These are phyloP conservation scores for Spheniscus humboldti DNA, from an alignment of 2,797 vertebrate genomes.

Conservation along the genomic window DNA sequence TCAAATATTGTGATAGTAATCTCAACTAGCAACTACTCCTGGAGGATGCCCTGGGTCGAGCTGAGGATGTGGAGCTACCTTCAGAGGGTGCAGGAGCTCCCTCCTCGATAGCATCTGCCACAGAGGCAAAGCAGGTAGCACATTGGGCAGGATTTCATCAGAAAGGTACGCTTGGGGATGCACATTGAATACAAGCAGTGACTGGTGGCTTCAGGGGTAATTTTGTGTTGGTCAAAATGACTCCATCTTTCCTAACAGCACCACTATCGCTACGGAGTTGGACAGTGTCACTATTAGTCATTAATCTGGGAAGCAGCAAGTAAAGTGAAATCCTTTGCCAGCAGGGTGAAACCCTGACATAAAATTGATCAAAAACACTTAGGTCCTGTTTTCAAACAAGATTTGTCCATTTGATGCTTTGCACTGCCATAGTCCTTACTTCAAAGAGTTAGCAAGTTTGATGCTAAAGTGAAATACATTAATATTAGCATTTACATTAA, in stretches of 20 bases:
- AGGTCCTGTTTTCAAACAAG: constrained; percentile 6
- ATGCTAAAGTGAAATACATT: constrained; percentile 28
- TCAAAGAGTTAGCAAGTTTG: constrained; percentile 33
- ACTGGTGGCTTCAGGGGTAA: not conserved
- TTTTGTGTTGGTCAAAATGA: not conserved
- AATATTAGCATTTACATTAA: constrained; percentile 63
- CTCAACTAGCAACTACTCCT: not conserved
- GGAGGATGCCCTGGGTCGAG: not conserved
- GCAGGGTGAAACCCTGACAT: not conserved
- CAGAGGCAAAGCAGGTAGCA: not conserved
- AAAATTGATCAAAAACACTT: constrained; percentile 23
- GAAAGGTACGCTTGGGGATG: not conserved
- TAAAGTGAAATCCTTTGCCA: not conserved
- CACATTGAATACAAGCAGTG: not conserved
- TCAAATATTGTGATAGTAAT: not conserved
- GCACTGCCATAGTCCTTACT: not conserved
- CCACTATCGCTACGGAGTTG: not conserved
- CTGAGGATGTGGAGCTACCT: not conserved
- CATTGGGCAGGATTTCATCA: not conserved
- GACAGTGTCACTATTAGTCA: not conserved
- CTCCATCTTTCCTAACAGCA: not conserved
- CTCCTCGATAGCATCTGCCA: not conserved
- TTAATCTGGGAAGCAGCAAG: not conserved
- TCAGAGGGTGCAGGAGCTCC: not conserved
- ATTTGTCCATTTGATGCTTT: not conserved